Conservation (phyloP, 2,113 vertebrate genomes). For the Nannobrachium achirus region DNA sequence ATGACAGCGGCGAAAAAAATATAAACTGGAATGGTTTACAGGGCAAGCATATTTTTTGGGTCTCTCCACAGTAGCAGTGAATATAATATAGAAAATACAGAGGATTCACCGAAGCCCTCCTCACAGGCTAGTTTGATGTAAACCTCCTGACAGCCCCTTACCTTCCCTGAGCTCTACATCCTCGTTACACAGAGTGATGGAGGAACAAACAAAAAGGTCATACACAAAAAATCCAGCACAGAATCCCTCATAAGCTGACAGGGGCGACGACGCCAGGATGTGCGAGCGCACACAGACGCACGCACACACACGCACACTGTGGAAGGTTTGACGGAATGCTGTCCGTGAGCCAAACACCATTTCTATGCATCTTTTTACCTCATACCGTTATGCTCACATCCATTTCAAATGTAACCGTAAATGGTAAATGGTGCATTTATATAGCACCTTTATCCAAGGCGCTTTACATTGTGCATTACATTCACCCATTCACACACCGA, state of each 20-base stretch:
- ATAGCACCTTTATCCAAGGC: too few species aligned
- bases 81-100: slow-evolving; percentile 8
- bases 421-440: too few species aligned
- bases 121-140: not conserved
- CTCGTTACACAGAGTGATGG: slow-evolving; percentile 82
- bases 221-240: slow-evolving; percentile 60
- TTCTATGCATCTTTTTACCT: too few species aligned
- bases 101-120: not conserved
- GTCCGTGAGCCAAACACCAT: not conserved
- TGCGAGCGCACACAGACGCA: not conserved
- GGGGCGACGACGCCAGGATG: not conserved
- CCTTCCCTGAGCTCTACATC: slow-evolving; percentile 88
- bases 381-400: too few species aligned
- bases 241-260: slow-evolving; percentile 25
- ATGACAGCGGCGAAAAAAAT: slow-evolving; percentile 47
- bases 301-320: not conserved
- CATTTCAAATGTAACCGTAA: too few species aligned
- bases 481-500: too few species aligned
- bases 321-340: not conserved
- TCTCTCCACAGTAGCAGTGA: slow-evolving; percentile 64
- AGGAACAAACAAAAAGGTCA: slow-evolving; percentile 84
- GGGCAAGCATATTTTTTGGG: slow-evolving; percentile 59
- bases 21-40: slow-evolving; percentile 44
- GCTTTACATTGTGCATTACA: too few species aligned
- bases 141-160: slow-evolving; percentile 77